phyloP scores from a whole-genome alignment of 2,888 invertebrate genomes.

The Andrena chrysosceles region DNA sequence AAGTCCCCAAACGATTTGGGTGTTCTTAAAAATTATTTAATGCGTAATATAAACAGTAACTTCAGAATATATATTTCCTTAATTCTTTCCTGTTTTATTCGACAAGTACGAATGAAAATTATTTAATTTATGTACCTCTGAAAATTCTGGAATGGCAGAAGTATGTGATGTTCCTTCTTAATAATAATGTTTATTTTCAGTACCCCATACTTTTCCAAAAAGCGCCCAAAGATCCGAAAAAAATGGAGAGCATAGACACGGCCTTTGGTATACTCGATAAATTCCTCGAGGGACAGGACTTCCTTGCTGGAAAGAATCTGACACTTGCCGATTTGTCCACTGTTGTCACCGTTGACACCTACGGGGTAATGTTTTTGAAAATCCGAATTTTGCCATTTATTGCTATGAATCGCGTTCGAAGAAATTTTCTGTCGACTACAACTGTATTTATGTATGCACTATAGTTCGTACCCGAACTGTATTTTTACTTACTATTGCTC shows the following conservation, averaged over 20 bases:
- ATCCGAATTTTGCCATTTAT: not conserved
- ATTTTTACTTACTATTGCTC: too few species aligned
- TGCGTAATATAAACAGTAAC: not conserved
- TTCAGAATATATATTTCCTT: not conserved
- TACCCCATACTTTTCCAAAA: constrained; percentile 84
- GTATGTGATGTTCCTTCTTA: not conserved
- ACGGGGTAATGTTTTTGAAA: constrained; percentile 86
- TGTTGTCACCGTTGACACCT: constrained; percentile 89
- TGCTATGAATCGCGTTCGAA: not conserved
- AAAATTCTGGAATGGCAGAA: not conserved
- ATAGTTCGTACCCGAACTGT: too few species aligned
- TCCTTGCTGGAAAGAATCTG: constrained; percentile 89
- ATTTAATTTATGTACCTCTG: too few species aligned
- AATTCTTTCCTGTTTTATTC: too few species aligned
- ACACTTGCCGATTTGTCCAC: constrained; percentile 93
- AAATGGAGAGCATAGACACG: constrained; percentile 89
- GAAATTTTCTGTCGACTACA: not conserved
- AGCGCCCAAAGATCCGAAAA: constrained; percentile 87
- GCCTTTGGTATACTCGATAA: constrained; percentile 89
- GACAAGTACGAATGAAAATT: too few species aligned
- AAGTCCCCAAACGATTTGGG: constrained; percentile 80
- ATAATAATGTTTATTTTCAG: constrained; percentile 70
- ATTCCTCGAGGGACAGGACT: constrained; percentile 90
- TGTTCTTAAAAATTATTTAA: not conserved
- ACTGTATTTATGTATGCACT: too few species aligned